phyloP scores from a whole-genome alignment of 2,888 invertebrate genomes.

The Reticulitermes lucifugus region DNA sequence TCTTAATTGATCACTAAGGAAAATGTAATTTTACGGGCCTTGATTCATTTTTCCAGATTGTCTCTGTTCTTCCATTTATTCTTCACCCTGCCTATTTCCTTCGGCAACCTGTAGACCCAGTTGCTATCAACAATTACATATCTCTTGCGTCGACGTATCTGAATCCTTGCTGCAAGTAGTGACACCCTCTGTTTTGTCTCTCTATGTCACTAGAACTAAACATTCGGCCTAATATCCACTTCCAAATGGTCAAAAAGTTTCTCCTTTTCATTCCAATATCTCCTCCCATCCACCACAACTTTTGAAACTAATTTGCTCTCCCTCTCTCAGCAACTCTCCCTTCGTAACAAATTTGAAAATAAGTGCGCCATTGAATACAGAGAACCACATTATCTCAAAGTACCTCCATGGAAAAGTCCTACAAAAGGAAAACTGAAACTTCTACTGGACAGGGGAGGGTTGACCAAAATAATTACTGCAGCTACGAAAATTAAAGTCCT shows the following conservation, averaged over 20 bases:
- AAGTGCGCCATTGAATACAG: slow-evolving; percentile 51
- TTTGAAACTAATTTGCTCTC: slow-evolving; percentile 41
- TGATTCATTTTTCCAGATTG: too few species aligned
- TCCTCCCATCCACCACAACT: slow-evolving; percentile 38
- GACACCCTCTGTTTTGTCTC: neutral
- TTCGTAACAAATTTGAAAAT: slow-evolving; percentile 48
- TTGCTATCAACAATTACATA: too few species aligned
- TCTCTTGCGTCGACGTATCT: too few species aligned
- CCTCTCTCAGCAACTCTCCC: neutral
- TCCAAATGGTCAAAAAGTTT: slow-evolving; percentile 47
- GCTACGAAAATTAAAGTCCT: too few species aligned
- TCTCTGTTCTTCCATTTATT: too few species aligned
- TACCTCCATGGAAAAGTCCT: neutral
- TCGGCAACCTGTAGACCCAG: too few species aligned
- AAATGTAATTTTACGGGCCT: too few species aligned
- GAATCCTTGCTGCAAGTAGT: neutral
- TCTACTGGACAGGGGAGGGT: neutral
- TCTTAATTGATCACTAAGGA: too few species aligned
- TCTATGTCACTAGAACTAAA: neutral
- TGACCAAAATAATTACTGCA: neutral
- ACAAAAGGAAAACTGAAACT: slow-evolving; percentile 12
- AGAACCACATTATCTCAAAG: slow-evolving; percentile 47
- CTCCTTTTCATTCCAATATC: slow-evolving; percentile 22
- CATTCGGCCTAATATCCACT: neutral
- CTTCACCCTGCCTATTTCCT: too few species aligned